Base-by-base conservation (phyloP, 2,113 vertebrate species). In the Meles meles region DNA sequence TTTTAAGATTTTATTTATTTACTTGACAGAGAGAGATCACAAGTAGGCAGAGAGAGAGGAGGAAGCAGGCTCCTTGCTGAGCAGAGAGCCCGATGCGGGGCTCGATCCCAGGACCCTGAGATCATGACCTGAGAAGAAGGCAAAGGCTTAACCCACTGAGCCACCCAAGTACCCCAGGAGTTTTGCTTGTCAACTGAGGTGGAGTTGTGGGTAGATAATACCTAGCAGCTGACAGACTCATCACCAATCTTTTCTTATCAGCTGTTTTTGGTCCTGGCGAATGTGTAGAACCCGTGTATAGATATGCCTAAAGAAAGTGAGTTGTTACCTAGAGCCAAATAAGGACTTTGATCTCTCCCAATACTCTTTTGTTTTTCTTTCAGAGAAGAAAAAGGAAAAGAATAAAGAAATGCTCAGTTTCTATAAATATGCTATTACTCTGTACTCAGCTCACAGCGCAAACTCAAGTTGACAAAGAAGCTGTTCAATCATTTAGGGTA, bases 111-210 rank as follows among this genome's bases (percentile, higher is more conserved):
- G 52, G 5, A 55, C 52, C 52, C 5, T 55, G 52, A 55, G 17
- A 55, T 18, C 52, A 55, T 55, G 52, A 55, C 52, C 52, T 55
- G 17, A 55, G 52, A 15, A 17, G 17, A 55, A 55, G 15, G 52
- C 52, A 55, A 5, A 55, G 52, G 52, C 17, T 55, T 55, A 55
- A 55, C 52, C 17, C 52, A 55, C 52, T 55, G 52, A 55, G 52
- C 52, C 52, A 6, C 17, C 52, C 52, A 55, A 2, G 52, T 1
- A 18, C 52, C 52, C 17, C 52, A 55, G 52, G 96, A 96, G 98
- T 95, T 98, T 97, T 95, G 90, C 96, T 98, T 98, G 97, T 98
- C 98, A 98, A 97, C 90, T 80, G 95, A 98, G 96, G 97, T 94
- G 97, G 86, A 98, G 94, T 98, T 99, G 93, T 95, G 97, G 89